Evolutionary conservation across 2,797 vertebrate species (phyloP), one percentile per base, ranked within the genome.

Genomic region (Pangasius macronema): DNA sequence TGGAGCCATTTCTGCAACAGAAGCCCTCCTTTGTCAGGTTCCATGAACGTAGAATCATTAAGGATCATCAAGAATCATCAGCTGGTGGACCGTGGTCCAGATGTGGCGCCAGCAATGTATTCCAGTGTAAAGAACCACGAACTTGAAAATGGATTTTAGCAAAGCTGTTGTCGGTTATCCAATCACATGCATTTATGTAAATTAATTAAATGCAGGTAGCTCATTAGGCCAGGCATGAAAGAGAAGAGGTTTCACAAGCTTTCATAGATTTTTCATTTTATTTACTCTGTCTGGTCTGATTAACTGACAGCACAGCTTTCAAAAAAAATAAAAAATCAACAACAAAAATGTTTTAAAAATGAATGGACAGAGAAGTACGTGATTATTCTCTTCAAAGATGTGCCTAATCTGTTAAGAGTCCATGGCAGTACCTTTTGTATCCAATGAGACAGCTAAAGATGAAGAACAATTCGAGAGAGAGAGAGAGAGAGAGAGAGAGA

Each of bases 191-290:
- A n/a, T 4, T 63, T 63, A 63, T 63, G 10, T n/a, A 63, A 63
- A 63, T 63, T 63, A 63, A 5, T n/a, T n/a, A n/a, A 11, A 9
- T 63, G 3, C 61, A n/a, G 61, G 27, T 63, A 13, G 61, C 27
- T 63, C 27, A 63, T n/a, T n/a, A 13, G 61, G 61, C n/a, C 61
- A 63, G 27, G n/a, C 61, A 30, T 63, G n/a, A 63, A n/a, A 86
- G 24, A 24, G 10, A 63, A 63, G 36, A 18, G 68, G 68, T 42
- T 72, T 72, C 39, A 24, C 68, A 72, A 18, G 30, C 68, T 72
- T 72, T n/a, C 61, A 63, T n/a, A 63, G 51, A 68, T 85, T 87
- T 89, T 63, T 63, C 27, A 63, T 63, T 63, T 63, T 63, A 63
- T 63, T 63, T n/a, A n/a, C 61, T 63, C 61, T n/a, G 27, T 63